Evolutionary conservation across 2,888 invertebrate genomes (phyloP), one percentile per base, ranked within the genome.

Genomic region (Xestia ashworthii): DNA sequence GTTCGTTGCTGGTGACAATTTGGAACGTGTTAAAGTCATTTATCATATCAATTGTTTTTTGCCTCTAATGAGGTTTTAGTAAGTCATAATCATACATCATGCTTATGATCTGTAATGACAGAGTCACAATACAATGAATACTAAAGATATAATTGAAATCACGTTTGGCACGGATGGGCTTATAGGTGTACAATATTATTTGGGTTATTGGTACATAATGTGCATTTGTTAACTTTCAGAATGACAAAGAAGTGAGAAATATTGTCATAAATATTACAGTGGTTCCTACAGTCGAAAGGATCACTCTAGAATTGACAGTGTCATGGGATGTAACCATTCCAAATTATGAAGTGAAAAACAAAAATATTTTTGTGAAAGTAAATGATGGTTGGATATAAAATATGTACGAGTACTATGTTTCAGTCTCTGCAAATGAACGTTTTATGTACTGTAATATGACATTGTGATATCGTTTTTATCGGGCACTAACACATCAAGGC

Each of bases 11-110:
- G 71, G 66, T 65, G 79, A 80, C 84, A 78, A 75, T 82, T 55
- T 69, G 62, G 71, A 75, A 72, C 73, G 74, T 60, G 68, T 84
- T 60, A 38, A 41, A 80, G 71, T 86, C 71, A 86, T 84, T 76
- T 80, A 80, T 86, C 75, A 86, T 74, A 74, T 62, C 76, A 64
- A 83, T 84, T 73, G 86, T 86, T 82, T 67, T 53, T 71, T 46
- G 55, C 19, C 14, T 75, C 38, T 83, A 83, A 71, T 84, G 74
- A 72, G 62, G 46, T 71, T 86, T 69, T 48, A 62, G 71, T 82
- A 68, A 71, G 81, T 66, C 69, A 83, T 66, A 78, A 66, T 53
- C 72, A 76, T 86, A 71, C 32, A 84, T 86, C 87, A 87, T 65
- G 68, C 16, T 76, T 74, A 84, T 74, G 75, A 65, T 76, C 60